A percentile compares a stretch with the other conserved stretches of the same genome.
phyloP scores from a whole-genome alignment of 2,113 vertebrate species.

The Bubo blakistoni region DNA sequence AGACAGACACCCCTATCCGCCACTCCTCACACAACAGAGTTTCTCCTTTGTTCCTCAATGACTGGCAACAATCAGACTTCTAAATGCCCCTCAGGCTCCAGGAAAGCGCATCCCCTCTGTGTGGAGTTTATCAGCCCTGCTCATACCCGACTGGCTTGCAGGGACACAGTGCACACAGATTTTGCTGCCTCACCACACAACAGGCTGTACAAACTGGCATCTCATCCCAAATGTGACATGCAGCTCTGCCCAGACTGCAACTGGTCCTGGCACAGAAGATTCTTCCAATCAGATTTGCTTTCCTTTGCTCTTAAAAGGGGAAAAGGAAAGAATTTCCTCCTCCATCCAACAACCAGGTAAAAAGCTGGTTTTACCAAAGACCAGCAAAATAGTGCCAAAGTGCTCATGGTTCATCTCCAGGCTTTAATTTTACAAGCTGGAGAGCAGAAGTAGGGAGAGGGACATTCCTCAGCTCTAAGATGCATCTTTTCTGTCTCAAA shows the following conservation, averaged over 20 bases:
- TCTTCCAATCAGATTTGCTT: neutral
- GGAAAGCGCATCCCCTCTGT: neutral
- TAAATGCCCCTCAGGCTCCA: fast-evolving
- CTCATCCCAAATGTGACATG: neutral
- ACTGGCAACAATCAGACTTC: neutral
- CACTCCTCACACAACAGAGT: neutral
- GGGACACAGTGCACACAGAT: fast-evolving
- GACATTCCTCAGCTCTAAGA: neutral
- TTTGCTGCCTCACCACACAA: neutral
- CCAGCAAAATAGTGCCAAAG: neutral
- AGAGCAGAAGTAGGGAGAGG: neutral
- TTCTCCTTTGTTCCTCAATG: neutral
- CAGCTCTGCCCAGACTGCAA: fast-evolving
- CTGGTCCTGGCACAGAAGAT: neutral
- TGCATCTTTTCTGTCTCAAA: neutral
- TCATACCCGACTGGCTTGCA: neutral
- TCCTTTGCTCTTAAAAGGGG: neutral
- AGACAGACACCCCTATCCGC: neutral
- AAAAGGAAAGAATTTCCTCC: neutral
- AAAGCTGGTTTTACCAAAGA: neutral
- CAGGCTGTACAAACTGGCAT: neutral
- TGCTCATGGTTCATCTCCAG: neutral
- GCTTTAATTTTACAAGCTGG: neutral
- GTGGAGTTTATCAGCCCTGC: neutral
- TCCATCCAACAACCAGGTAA: neutral